These are phyloP conservation scores for Ceuthmochares aereus DNA, from an alignment of 2,113 vertebrate species.

Conservation along the genomic window DNA sequence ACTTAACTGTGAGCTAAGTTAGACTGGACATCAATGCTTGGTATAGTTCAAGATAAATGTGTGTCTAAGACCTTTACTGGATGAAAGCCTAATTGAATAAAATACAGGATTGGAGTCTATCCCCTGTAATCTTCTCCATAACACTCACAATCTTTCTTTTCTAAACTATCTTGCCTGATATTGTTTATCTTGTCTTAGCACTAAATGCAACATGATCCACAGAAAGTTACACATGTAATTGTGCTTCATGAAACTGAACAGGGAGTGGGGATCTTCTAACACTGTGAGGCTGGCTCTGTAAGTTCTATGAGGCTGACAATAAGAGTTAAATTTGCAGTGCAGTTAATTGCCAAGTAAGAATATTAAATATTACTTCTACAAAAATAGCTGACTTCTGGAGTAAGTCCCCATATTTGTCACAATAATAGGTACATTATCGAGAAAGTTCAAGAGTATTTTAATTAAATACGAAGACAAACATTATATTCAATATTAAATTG, in stretches of 20 bases:
- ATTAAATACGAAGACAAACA: neutral
- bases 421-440: neutral
- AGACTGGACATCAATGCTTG: neutral
- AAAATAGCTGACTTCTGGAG: neutral
- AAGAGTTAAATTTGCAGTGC: neutral
- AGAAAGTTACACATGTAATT: neutral
- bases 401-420: neutral
- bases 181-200: conserved; percentile 52
- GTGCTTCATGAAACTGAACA: neutral
- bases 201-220: neutral
- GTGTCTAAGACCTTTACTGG: neutral
- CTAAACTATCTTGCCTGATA: conserved; percentile 11
- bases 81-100: conserved; percentile 39
- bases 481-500: neutral
- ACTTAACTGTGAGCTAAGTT: neutral
- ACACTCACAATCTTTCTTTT: neutral
- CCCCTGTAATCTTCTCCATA: conserved; percentile 35
- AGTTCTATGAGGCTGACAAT: neutral
- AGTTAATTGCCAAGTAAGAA: neutral
- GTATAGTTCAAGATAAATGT: neutral
- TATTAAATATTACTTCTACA: neutral
- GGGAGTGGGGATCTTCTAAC: neutral
- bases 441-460: neutral
- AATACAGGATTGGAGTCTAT: neutral
- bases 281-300: neutral